Base-by-base conservation (phyloP, 2,113 vertebrate genomes). In the Prunella himalayana region DNA sequence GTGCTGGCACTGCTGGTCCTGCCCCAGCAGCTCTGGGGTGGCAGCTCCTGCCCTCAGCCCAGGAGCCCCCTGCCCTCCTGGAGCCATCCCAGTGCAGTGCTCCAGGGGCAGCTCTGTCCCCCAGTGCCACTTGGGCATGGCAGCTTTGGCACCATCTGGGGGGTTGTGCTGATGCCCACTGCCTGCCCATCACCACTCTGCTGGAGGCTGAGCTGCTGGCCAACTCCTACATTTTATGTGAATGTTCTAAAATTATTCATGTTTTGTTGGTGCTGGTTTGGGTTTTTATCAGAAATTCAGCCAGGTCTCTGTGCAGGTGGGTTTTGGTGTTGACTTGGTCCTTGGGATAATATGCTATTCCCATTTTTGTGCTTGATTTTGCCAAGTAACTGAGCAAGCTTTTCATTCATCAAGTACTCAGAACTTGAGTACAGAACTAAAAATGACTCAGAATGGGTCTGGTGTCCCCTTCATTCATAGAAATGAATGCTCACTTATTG, bases 121-220 rank as follows among this genome's bases (percentile, higher is more conserved):
- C 5, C 53, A 9, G 53, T 31, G 53, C 53, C 53, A 28, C 8
- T 17, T 15, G 50, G 25, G 6, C 49, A 16, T 27, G 27, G 10
- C 15, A 51, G 50, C 63, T 79, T 16, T 12, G 28, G 53, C 65
- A 6, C 35, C 0, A 0, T 8, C 24, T 2, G 0, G 9, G 25
- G 35, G 25, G 3, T 13, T 39, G n/a, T 86, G 25, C 15, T 68
- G 8, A 1, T 68, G 77, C 44, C 27, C 47, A 6, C 27, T 27
- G 78, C 20, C 51, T 4, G 11, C 53, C 51, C 21, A 12, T 35
- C 39, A 3, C 15, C 41, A 2, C 42, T 64, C 61, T 79, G 69
- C 68, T 73, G 56, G 33, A 78, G 53, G 28, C 57, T 30, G 49
- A 70, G 14, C 47, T 70, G 61, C 25, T 44, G 41, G 83, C 61